Conservation (phyloP, 2,113 vertebrate genomes). For the Mormyrus lacerda region DNA sequence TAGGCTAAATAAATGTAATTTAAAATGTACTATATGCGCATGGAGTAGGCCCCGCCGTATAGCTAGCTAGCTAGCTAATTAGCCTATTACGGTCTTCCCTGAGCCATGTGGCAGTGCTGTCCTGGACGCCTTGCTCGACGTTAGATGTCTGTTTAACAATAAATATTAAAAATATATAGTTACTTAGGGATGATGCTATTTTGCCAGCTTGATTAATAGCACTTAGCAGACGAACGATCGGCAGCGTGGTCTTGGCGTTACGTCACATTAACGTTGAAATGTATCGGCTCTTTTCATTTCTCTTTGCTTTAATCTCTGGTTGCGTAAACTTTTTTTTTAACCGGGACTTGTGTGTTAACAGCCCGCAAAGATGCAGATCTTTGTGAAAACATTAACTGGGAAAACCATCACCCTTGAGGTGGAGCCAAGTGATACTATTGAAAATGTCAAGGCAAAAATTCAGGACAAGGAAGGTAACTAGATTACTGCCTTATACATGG, state of each 20-base stretch:
- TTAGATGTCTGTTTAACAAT: not conserved
- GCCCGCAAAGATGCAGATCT: constrained; percentile 81
- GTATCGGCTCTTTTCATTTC: not conserved
- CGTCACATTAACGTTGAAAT: not conserved
- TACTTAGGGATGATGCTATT: not conserved
- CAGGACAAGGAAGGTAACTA: constrained; percentile 80
- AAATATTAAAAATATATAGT: not conserved
- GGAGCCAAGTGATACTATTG: constrained; percentile 83
- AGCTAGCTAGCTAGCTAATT: not conserved
- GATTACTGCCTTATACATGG: not conserved
- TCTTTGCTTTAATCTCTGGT: not conserved
- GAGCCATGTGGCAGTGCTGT: not conserved
- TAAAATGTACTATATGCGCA: not conserved
- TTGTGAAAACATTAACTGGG: constrained; percentile 84
- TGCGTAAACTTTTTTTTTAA: not conserved
- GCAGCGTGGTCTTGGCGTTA: not conserved
- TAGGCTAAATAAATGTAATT: not conserved
- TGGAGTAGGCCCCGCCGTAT: not conserved
- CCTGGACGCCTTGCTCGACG: not conserved
- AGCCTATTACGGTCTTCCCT: not conserved
- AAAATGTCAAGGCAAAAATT: constrained; percentile 86
- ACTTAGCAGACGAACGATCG: not conserved
- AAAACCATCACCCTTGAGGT: constrained; percentile 90
- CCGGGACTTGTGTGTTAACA: constrained; percentile 20
- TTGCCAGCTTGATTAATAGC: not conserved